Evolutionary conservation across 2,113 vertebrate species (phyloP).

Genomic region (Catharus fuscescens): DNA sequence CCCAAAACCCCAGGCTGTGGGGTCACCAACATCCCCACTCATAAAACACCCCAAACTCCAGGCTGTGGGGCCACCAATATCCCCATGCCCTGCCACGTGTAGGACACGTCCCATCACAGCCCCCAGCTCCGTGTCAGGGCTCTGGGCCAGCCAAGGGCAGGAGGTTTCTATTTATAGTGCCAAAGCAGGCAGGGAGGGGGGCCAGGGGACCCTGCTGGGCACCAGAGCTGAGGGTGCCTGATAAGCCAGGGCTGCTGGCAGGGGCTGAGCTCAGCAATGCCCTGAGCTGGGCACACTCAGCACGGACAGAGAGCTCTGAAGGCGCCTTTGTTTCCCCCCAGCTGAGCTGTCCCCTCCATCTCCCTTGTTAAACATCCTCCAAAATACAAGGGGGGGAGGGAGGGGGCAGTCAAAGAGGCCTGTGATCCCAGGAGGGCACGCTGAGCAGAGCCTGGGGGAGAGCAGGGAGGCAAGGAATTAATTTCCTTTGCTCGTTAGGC

Average conservation of each 20-base stretch:
- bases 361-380: slow-evolving; percentile 57
- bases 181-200: not conserved
- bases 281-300: not conserved
- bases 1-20: not conserved
- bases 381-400: not conserved
- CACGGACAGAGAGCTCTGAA: not conserved
- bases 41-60: not conserved
- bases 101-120: not conserved
- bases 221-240: rapidly evolving
- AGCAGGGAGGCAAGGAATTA: not conserved
- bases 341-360: slow-evolving; percentile 55
- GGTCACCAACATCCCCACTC: not conserved
- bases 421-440: slow-evolving; percentile 14
- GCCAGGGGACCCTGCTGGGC: not conserved
- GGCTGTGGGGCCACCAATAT: not conserved
- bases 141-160: not conserved
- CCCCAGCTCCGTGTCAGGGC: not conserved
- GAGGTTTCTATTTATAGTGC: not conserved
- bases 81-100: rapidly evolving
- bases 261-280: not conserved
- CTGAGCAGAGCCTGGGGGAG: not conserved
- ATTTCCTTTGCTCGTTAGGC: not conserved
- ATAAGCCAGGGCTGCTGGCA: not conserved
- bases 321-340: slow-evolving; percentile 61
- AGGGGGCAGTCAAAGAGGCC: slow-evolving; percentile 14